A percentile compares a stretch with the other conserved stretches of the same genome.
Evolutionary conservation across 2,888 invertebrate species (phyloP).

Genomic region (Heteropelma amictum): DNA sequence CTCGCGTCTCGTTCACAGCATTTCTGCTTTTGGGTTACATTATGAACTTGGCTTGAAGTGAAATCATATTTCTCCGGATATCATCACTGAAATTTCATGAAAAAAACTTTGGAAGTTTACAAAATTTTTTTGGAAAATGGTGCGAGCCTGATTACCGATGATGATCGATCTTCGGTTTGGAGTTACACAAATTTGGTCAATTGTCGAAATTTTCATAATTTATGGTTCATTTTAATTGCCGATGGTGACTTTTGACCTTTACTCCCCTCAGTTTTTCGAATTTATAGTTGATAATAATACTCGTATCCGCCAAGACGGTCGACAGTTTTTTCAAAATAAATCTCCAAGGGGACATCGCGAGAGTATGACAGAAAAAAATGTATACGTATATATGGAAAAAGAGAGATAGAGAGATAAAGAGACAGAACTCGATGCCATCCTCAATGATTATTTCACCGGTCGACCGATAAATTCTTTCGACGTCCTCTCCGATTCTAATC

Average conservation of each 20-base stretch:
- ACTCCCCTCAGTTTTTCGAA: no score
- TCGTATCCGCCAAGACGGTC: no score
- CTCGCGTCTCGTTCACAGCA: no score
- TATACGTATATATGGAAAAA: not conserved
- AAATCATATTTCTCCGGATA: no score
- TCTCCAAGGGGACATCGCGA: not conserved
- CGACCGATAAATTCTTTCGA: constrained; percentile 73
- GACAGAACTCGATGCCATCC: constrained; percentile 42
- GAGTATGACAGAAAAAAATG: not conserved
- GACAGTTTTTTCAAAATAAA: constrained; percentile 10
- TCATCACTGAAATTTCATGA: no score
- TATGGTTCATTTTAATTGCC: constrained; percentile 40
- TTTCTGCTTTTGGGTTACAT: no score
- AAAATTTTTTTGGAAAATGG: no score
- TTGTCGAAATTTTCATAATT: constrained; percentile 6
- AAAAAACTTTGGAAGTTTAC: no score
- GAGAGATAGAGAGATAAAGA: not conserved
- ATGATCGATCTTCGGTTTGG: not conserved
- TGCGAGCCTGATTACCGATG: no score
- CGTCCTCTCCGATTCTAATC: constrained; percentile 75
- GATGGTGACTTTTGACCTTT: no score
- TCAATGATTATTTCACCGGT: constrained; percentile 72
- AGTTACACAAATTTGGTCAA: not conserved
- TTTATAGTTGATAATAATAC: no score
- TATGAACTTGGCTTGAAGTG: no score